Evolutionary conservation across 2,888 invertebrate species (phyloP).

Genomic region (Teinopalpus imperialis): DNA sequence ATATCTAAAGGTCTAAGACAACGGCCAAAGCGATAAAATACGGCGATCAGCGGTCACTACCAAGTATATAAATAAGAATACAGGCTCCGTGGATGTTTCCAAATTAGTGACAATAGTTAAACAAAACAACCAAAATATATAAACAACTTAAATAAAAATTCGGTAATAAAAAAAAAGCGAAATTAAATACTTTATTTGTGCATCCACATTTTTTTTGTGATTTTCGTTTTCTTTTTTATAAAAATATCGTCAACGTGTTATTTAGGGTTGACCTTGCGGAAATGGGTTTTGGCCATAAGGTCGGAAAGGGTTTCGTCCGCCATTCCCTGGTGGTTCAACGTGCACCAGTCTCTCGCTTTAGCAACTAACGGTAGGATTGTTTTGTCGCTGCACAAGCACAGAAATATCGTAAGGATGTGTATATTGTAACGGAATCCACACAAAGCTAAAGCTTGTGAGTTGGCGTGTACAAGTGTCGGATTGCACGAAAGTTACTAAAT

Average conservation of each 20-base stretch:
- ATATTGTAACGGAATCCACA: conserved; percentile 24
- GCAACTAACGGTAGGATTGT: conserved; percentile 72
- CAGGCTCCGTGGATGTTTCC: conserved; percentile 42
- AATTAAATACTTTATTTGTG: conserved; percentile 72
- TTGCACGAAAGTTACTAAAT: conserved; percentile 11
- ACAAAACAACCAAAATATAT: conserved; percentile 76
- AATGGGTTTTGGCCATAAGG: conserved; percentile 53
- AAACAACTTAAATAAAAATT: conserved; percentile 61
- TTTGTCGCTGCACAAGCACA: conserved; percentile 71
- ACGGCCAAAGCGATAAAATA: conserved; percentile 78
- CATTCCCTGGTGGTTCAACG: conserved; percentile 50
- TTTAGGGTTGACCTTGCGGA: conserved; percentile 59
- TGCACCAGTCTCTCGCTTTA: conserved; percentile 75
- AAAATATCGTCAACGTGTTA: conserved; percentile 61
- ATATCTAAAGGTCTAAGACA: conserved; percentile 71
- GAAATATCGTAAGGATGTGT: conserved; percentile 52
- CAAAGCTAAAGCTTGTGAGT: conserved; percentile 26
- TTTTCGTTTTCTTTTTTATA: conserved; percentile 62
- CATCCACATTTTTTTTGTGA: conserved; percentile 72
- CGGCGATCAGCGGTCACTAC: conserved; percentile 56
- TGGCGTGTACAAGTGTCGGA: not conserved
- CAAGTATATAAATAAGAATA: conserved; percentile 42
- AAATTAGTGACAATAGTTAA: conserved; percentile 55
- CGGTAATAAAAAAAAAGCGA: conserved; percentile 62
- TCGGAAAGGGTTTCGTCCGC: conserved; percentile 56